Percentiles rank a stretch among this genome's conserved stretches.
These are phyloP conservation scores for Euschistus heros DNA, from an alignment of 1,140 invertebrate genomes.

Conservation along the genomic window DNA sequence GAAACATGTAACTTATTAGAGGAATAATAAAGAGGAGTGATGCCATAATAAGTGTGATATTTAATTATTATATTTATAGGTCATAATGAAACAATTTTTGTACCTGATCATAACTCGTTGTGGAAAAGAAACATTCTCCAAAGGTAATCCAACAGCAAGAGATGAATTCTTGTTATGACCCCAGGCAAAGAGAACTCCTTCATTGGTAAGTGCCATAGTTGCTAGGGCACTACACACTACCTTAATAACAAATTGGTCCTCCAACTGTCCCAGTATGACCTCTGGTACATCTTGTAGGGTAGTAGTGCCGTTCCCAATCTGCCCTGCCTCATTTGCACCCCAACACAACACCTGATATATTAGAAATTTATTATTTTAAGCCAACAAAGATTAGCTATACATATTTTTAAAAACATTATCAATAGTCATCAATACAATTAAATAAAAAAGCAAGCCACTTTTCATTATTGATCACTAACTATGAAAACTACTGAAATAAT, in stretches of 20 bases:
- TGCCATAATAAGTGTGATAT: too few species aligned
- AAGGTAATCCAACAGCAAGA: background rate
- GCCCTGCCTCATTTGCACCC: background rate
- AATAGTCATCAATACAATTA: too few species aligned
- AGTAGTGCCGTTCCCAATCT: background rate
- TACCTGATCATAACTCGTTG: background rate
- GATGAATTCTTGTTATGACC: background rate
- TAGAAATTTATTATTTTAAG: background rate
- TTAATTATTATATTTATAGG: too few species aligned
- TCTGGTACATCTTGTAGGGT: background rate
- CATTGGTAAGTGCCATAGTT: background rate
- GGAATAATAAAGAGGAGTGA: too few species aligned
- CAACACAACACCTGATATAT: conserved; percentile 3
- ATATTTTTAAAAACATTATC: too few species aligned
- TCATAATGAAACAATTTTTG: background rate
- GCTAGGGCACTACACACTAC: background rate
- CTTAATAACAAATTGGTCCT: background rate
- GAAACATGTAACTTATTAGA: too few species aligned
- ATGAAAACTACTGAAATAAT: too few species aligned
- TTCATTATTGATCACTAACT: too few species aligned
- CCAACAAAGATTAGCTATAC: background rate
- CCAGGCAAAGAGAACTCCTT: background rate
- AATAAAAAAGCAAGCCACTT: too few species aligned
- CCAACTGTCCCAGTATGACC: background rate
- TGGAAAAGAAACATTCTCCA: background rate